A percentile compares a stretch with the other conserved stretches of the same genome.
These are phyloP conservation scores for Cerastis leucographa DNA, from an alignment of 2,888 invertebrate species.

Conservation along the genomic window DNA sequence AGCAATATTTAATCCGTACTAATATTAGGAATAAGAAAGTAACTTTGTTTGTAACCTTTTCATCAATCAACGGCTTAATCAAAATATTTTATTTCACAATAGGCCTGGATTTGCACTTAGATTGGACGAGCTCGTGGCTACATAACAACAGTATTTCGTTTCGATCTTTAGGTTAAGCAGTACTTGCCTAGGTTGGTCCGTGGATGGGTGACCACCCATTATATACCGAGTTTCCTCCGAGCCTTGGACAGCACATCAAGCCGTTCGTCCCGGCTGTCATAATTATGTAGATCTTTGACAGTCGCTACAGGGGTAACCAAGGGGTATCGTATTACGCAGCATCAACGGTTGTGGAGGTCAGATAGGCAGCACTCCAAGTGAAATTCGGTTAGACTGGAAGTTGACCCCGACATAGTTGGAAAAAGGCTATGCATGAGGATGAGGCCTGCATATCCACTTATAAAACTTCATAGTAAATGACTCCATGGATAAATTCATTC, in stretches of 20 bases:
- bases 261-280: too few relatives aligned
- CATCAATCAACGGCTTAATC: background rate
- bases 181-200: too few relatives aligned
- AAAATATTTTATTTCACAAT: background rate
- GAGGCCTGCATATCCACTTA: background rate
- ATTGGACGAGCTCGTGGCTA: background rate
- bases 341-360: too few relatives aligned
- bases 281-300: background rate
- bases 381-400: too few relatives aligned
- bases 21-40: background rate
- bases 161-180: too few relatives aligned
- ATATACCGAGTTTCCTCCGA: background rate
- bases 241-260: background rate
- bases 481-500: background rate
- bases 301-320: background rate
- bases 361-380: too few relatives aligned
- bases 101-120: too few relatives aligned
- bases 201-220: background rate
- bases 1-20: background rate
- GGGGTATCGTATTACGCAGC: background rate
- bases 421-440: background rate
- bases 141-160: background rate
- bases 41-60: background rate
- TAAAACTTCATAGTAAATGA: background rate
- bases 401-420: background rate